These are phyloP conservation scores for Rhadinocentrus ornatus DNA, from an alignment of 2,797 vertebrate species.

Conservation along the genomic window DNA sequence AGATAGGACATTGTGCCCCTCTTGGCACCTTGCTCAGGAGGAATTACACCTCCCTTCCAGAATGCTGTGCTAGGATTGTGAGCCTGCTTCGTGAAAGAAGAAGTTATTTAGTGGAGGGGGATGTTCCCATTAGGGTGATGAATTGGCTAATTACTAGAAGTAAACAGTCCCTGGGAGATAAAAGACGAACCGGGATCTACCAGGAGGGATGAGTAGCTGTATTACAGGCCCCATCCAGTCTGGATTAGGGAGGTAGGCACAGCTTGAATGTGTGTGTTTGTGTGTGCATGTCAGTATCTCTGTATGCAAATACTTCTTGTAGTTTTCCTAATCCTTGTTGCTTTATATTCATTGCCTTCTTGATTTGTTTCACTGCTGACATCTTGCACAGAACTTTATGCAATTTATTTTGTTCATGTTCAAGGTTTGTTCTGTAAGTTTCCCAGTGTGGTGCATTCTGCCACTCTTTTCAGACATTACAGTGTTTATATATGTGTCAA, in stretches of 20 bases:
- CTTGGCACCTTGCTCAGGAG: constrained; percentile 42
- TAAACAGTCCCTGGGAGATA: constrained; percentile 78
- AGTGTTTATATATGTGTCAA: not conserved
- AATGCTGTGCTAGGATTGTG: constrained; percentile 53
- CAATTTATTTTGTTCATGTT: not conserved
- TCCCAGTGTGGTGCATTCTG: not conserved
- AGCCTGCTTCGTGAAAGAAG: constrained; percentile 55
- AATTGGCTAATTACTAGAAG: constrained; percentile 83
- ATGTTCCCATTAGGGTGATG: constrained; percentile 83
- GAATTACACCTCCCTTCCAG: constrained; percentile 47
- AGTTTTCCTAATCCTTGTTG: constrained; percentile 32
- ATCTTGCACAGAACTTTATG: constrained; percentile 6
- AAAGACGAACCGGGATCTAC: constrained; percentile 68
- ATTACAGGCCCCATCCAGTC: constrained; percentile 61
- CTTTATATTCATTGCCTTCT: constrained; percentile 2
- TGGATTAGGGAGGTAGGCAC: constrained; percentile 50
- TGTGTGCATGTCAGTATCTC: constrained; percentile 14
- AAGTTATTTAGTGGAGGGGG: constrained; percentile 72
- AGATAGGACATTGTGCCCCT: constrained; percentile 56
- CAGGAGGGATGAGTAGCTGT: constrained; percentile 61
- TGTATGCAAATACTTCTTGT: constrained; percentile 12
- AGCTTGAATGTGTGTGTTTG: constrained; percentile 41
- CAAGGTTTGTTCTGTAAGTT: not conserved
- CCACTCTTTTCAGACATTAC: not conserved
- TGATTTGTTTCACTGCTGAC: constrained; percentile 12